A percentile compares a stretch with the other conserved stretches of the same genome.
Evolutionary conservation across 2,888 invertebrate genomes (phyloP).

Genomic region (Lasioglossum calceatum): DNA sequence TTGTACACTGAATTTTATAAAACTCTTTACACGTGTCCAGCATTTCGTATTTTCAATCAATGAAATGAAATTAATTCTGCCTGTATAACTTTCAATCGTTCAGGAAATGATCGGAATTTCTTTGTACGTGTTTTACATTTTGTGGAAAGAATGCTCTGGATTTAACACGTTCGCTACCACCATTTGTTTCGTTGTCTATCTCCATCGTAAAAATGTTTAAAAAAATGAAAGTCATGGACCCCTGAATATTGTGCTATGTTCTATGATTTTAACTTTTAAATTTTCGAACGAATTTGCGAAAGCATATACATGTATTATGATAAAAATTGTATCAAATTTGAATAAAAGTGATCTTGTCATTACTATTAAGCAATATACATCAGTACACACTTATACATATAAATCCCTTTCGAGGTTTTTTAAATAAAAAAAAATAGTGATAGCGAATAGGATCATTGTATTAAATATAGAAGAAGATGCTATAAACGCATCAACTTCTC

Average conservation of each 20-base stretch:
- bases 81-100: neutral
- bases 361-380: neutral
- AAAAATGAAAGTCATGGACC: neutral
- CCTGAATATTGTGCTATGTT: neutral
- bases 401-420: neutral
- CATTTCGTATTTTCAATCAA: neutral
- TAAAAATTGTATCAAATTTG: too few species aligned
- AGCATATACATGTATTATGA: too few species aligned
- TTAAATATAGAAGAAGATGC: neutral
- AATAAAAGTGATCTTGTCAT: too few species aligned
- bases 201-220: neutral
- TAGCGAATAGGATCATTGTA: neutral
- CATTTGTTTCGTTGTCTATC: neutral
- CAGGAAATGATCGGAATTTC: neutral
- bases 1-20: neutral
- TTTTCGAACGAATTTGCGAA: neutral
- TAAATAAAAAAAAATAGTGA: neutral
- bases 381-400: too few species aligned
- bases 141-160: neutral
- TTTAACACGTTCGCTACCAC: neutral
- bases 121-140: neutral
- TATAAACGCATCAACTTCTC: neutral
- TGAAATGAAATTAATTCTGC: neutral
- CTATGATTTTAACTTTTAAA: neutral
- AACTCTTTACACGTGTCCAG: neutral